Evolutionary conservation across 2,797 vertebrate genomes (phyloP), one percentile per base, ranked within the genome.

Genomic region (Phrynocephalus guinanensis): DNA sequence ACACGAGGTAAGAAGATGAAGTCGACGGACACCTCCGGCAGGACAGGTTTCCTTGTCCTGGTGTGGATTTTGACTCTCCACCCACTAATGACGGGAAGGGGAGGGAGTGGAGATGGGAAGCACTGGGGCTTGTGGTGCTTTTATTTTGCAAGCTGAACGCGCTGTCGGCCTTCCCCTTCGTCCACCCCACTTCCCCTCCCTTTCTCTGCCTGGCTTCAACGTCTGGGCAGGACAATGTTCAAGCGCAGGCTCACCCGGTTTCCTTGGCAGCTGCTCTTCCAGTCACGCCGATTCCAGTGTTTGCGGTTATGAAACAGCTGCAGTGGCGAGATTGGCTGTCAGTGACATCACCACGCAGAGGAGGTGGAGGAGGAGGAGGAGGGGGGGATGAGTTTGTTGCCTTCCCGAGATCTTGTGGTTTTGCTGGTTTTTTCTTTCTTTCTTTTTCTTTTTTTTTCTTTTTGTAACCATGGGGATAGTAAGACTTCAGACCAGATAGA

Each of bases 271-370:
- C 83, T 13, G 16, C 48, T 5, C 28, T 2, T 5, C 28, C 4
- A 26, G 68, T 52, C 87, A n/a, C n/a, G n/a, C n/a, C n/a, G n/a
- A n/a, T 82, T 82, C 78, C 71, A 44, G 68, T 1, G 16, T 79
- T 38, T 80, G 71, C 60, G 3, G 87, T 82, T 88, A 88, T 88
- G 87, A 76, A 88, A 85, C 83, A 82, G 83, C 87, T 82, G 83
- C 79, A 85, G 30, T 22, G 71, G 83, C 83, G 76, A 83, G 87
- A 85, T 88, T 88, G 83, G 87, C 30, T 77, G 26, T 16, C 16
- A 48, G 83, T 88, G 87, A 88, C 83, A 70, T 88, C 83, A 88
- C 87, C 60, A 63, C 44, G 4, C 33, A 6, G 83, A 28, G 38
- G 68, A 30, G 52, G 38, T 5, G 38, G 38, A 44, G 38, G 38